Evolutionary conservation across 2,797 vertebrate genomes (phyloP).

Genomic region (Chloroceryle inda): DNA sequence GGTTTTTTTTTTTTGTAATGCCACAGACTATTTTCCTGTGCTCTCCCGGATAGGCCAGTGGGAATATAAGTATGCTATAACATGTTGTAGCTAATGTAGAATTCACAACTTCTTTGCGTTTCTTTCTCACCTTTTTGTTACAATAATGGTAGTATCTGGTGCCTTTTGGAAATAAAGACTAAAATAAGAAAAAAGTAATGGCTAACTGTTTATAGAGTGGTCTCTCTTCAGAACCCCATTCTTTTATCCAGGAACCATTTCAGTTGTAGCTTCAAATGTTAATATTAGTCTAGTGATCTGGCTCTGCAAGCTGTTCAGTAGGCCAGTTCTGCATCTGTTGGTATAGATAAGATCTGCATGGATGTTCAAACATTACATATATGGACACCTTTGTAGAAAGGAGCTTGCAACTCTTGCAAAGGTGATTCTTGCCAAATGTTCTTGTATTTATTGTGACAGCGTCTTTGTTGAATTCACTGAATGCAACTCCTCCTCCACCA

Average conservation of each 20-base stretch:
- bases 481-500: slow-evolving; percentile 31
- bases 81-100: not conserved
- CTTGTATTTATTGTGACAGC: slow-evolving; percentile 53
- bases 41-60: not conserved
- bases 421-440: slow-evolving; percentile 48
- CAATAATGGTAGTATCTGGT: not conserved
- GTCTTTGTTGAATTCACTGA: slow-evolving; percentile 48
- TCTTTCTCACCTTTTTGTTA: not conserved
- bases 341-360: not conserved
- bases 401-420: slow-evolving; percentile 27
- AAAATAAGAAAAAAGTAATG: not conserved
- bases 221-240: not conserved
- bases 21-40: not conserved
- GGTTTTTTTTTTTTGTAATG: not conserved
- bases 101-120: rapidly evolving
- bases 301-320: not conserved
- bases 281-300: not conserved
- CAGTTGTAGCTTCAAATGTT: slow-evolving; percentile 3
- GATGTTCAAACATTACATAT: not conserved
- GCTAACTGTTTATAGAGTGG: not conserved
- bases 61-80: not conserved
- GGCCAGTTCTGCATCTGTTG: slow-evolving; percentile 6
- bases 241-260: not conserved
- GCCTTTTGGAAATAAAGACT: not conserved
- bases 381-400: not conserved